phyloP scores from a whole-genome alignment of 2,113 vertebrate species.

The Rallus limicola region DNA sequence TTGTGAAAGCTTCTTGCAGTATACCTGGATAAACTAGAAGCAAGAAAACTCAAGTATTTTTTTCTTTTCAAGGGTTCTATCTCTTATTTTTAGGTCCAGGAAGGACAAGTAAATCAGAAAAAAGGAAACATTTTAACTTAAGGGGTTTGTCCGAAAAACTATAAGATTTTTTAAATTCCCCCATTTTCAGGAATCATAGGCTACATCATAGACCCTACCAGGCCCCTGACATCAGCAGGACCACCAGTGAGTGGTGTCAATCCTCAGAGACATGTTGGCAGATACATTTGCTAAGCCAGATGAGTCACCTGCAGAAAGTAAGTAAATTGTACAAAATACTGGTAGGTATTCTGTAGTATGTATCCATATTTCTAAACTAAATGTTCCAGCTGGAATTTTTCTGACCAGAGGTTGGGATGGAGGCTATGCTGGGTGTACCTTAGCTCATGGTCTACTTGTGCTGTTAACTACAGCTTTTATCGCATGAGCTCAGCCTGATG shows the following conservation, averaged over 20 bases:
- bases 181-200: neutral
- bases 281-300: neutral
- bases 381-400: neutral
- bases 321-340: neutral
- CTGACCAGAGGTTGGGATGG: neutral
- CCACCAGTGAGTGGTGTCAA: accelerated
- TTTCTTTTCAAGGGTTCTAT: neutral
- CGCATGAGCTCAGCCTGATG: neutral
- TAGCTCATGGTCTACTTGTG: neutral
- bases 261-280: neutral
- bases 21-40: neutral
- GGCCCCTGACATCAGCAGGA: neutral
- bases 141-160: neutral
- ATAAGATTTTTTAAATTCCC: neutral
- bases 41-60: neutral
- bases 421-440: accelerated
- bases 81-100: neutral
- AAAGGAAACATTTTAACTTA: neutral
- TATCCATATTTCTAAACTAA: neutral
- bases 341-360: neutral
- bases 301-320: neutral
- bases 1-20: neutral
- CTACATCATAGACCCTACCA: accelerated
- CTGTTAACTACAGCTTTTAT: neutral
- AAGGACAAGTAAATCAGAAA: neutral